Conservation (phyloP, 2,888 invertebrate genomes). For the Drosophila neutralis region DNA sequence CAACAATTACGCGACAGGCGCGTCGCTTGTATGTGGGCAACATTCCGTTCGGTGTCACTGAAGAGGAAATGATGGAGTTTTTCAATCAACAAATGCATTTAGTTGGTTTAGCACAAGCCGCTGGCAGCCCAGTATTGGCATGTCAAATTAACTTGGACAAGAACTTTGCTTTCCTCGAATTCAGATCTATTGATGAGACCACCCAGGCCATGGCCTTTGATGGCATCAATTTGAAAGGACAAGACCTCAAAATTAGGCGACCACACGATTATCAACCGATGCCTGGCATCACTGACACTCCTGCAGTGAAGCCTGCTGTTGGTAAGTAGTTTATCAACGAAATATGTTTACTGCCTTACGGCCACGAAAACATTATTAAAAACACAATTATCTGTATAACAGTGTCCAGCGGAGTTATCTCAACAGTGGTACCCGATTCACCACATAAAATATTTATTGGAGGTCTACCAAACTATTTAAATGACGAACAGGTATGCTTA, state of each 20-base stretch:
- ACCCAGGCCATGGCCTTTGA: conserved; percentile 99
- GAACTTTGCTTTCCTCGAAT: conserved; percentile 99
- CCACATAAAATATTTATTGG: conserved; percentile 99
- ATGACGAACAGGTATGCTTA: conserved; percentile 97
- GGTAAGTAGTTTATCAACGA: conserved; percentile 84
- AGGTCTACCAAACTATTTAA: conserved; percentile 98
- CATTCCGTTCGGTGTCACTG: conserved; percentile 99
- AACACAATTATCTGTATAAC: conserved; percentile 11
- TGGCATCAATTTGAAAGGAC: conserved; percentile 99
- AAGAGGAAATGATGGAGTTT: conserved; percentile 99
- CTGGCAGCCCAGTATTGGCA: conserved; percentile 98
- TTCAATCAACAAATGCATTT: conserved; percentile 99
- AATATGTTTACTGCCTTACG: neutral
- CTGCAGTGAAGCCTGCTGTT: conserved; percentile 93
- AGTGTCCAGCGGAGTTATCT: conserved; percentile 89
- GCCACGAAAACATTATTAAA: neutral
- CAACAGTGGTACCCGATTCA: conserved; percentile 98
- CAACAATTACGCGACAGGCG: conserved; percentile 97
- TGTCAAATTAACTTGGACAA: conserved; percentile 99
- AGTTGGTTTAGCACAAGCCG: conserved; percentile 98
- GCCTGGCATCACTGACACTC: conserved; percentile 97
- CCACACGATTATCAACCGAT: conserved; percentile 99
- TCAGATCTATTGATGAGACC: conserved; percentile 98
- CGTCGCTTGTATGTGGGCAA: conserved; percentile 98
- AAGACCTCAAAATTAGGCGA: conserved; percentile 98